Evolutionary conservation across 2,888 invertebrate species (phyloP).

Genomic region (Epinotia ramella): DNA sequence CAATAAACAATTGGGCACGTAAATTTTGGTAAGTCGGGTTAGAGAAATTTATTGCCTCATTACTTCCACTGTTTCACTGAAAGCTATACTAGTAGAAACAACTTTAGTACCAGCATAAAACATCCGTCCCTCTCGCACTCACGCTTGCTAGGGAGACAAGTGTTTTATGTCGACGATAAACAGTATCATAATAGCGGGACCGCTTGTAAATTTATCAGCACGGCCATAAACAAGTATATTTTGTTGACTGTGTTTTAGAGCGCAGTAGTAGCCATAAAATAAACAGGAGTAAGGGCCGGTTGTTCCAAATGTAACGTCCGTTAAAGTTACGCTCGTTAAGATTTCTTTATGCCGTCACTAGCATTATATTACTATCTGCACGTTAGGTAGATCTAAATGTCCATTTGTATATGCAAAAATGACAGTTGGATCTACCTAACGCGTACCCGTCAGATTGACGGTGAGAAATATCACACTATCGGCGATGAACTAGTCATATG

Average conservation of each 20-base stretch:
- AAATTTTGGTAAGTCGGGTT: background rate
- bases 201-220: slow-evolving; percentile 1
- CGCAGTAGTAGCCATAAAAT: slow-evolving; percentile 1
- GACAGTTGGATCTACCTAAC: too few relatives aligned
- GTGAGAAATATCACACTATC: too few relatives aligned
- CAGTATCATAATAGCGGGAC: background rate
- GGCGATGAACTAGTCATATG: too few relatives aligned
- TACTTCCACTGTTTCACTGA: background rate
- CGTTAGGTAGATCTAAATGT: too few relatives aligned
- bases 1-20: background rate
- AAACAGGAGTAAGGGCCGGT: background rate
- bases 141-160: background rate
- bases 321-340: too few relatives aligned
- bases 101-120: background rate
- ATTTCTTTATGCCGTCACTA: too few relatives aligned
- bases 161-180: background rate
- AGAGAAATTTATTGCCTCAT: background rate
- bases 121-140: background rate
- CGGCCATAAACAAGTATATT: background rate
- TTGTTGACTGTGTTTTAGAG: slow-evolving; percentile 1
- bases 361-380: too few relatives aligned
- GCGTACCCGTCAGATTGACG: too few relatives aligned
- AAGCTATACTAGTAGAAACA: background rate
- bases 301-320: too few relatives aligned
- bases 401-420: too few relatives aligned